Evolutionary conservation across 2,113 vertebrate genomes (phyloP).

Genomic region (Pituophis catenifer): DNA sequence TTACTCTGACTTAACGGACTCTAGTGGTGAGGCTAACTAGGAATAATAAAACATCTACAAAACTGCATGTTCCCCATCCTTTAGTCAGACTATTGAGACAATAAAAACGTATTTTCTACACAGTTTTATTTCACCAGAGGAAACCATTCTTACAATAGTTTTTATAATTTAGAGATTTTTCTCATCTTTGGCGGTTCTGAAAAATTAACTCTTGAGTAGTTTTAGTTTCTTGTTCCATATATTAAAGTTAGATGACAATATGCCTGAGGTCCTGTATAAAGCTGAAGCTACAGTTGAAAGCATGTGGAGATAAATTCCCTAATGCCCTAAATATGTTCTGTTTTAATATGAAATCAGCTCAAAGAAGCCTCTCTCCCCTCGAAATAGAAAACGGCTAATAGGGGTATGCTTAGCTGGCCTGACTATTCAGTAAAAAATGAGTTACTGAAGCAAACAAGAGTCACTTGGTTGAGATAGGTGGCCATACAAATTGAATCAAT

Average conservation of each 20-base stretch:
- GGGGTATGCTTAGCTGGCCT: not conserved
- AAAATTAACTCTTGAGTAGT: slow-evolving; percentile 5
- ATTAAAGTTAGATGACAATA: not conserved
- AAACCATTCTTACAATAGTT: not conserved
- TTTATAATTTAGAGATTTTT: not conserved
- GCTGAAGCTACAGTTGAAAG: not conserved
- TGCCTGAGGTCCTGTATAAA: not conserved
- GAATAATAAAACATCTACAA: not conserved
- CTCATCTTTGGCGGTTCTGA: not conserved
- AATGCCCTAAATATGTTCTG: not conserved
- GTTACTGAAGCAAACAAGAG: not conserved
- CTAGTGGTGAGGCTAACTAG: not conserved
- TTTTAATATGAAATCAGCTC: slow-evolving; percentile 6
- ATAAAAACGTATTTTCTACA: not conserved
- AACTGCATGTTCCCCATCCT: not conserved
- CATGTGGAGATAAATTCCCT: not conserved
- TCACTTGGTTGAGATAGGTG: not conserved
- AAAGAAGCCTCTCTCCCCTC: not conserved
- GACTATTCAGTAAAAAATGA: not conserved
- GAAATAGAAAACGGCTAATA: not conserved
- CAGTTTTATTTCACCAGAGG: not conserved
- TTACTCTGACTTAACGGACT: not conserved
- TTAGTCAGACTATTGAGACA: not conserved
- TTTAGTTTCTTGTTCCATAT: not conserved
- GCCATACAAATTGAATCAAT: not conserved